phyloP scores from a whole-genome alignment of 2,113 vertebrate species.

The Genyomyrus donnyi region DNA sequence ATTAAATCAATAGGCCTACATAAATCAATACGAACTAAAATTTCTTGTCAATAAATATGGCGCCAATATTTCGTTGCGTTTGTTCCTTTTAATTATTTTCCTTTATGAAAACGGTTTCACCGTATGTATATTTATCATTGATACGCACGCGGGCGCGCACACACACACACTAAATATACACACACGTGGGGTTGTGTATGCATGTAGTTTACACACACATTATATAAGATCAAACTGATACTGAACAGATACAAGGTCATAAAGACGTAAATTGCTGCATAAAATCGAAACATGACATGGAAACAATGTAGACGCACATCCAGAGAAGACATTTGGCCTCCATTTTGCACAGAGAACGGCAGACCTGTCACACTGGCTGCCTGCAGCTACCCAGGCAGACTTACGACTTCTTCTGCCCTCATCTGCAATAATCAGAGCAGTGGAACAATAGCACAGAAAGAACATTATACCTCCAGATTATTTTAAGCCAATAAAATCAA shows the following conservation, averaged over 20 bases:
- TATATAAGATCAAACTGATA: background rate
- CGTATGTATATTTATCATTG: background rate
- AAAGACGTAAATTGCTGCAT: background rate
- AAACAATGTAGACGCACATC: background rate
- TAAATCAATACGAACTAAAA: background rate
- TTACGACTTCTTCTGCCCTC: background rate
- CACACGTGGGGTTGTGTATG: background rate
- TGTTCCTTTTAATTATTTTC: background rate
- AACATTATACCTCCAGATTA: background rate
- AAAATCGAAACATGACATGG: background rate
- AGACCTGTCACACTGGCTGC: conserved; percentile 19
- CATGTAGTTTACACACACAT: background rate
- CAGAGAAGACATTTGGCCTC: conserved; percentile 20
- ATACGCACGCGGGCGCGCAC: background rate
- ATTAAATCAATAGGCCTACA: background rate
- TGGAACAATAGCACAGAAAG: background rate
- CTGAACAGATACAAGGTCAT: background rate
- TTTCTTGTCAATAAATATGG: background rate
- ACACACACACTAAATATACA: background rate
- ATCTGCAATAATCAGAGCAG: background rate
- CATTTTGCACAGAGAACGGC: conserved; percentile 7
- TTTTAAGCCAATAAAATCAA: background rate
- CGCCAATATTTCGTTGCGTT: background rate
- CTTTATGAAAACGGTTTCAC: background rate
- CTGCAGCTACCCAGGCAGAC: conserved; percentile 14